Base-by-base conservation (phyloP, 2,113 vertebrate genomes). In the Toxotes jaculatrix region DNA sequence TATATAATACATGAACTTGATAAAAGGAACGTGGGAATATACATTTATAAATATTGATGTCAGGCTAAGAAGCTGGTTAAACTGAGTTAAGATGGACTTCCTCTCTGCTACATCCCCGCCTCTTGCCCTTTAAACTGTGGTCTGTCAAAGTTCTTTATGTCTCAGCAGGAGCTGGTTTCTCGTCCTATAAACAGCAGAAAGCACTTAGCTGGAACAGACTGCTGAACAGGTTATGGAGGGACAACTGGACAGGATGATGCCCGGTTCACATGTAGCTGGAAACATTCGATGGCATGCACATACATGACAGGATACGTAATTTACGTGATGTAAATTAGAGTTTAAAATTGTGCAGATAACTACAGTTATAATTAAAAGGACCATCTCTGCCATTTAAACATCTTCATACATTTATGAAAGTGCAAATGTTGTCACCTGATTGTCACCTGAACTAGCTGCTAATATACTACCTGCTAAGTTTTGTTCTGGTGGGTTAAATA, bases 1-100 rank as follows among this genome's bases (percentile, higher is more conserved):
- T 57, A 66, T 82, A 59, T 55, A 31, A 72, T 74, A 74, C 70
- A 38, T 16, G 7, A 2, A n/a, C 66, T 65, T 61, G 62, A 75
- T 77, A 63, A 67, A 79, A 81, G 57, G 55, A 69, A 62, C 23
- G 10, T 10, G 11, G 32, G 57, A 31, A 76, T 38, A 27, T 59
- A 42, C 38, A 32, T 66, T 62, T 71, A 31, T 63, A n/a, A 61
- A 66, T 70, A 62, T 17, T 36, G 38, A 64, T 80, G 68, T 67
- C 61, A 56, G 64, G 36, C 34, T 5, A 14, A 69, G 32, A 74
- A 73, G 63, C 49, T 45, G 74, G 32, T 65, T 57, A 13, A 60
- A 40, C 11, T 23, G 45, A 74, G 56, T 60, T 47, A 21, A 60
- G 42, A 43, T 47, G 40, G 40, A 63, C 70, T 32, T 16, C 4